These are phyloP conservation scores for Stenoptilia bipunctidactyla DNA, from an alignment of 2,888 invertebrate species.

Conservation along the genomic window DNA sequence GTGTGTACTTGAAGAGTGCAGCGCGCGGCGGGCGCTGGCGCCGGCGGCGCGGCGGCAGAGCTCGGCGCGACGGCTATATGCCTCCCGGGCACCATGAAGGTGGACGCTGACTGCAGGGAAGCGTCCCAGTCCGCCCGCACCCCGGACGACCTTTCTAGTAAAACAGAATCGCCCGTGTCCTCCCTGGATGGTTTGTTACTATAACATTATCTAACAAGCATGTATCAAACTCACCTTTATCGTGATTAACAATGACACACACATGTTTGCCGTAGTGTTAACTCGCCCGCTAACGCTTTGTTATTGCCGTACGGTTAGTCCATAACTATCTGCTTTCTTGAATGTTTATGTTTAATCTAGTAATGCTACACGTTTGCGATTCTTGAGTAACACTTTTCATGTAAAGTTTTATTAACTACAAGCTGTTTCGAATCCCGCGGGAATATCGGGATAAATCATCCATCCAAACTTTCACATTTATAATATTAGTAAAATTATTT, in stretches of 20 bases:
- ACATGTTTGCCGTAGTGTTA: neutral
- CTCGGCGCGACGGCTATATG: slow-evolving; percentile 25
- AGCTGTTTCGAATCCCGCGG: no score
- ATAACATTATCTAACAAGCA: slow-evolving; percentile 25
- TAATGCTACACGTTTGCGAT: no score
- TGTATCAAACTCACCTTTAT: slow-evolving; percentile 29
- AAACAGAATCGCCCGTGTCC: slow-evolving; percentile 57
- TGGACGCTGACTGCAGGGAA: slow-evolving; percentile 46
- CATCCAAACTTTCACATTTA: no score
- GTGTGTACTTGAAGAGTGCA: slow-evolving; percentile 51
- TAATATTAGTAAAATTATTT: no score
- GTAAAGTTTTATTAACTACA: no score
- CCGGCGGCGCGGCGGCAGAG: slow-evolving; percentile 10
- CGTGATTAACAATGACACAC: no score
- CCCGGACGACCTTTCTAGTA: slow-evolving; percentile 42
- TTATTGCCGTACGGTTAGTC: no score
- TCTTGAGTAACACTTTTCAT: no score
- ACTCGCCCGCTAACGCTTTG: neutral
- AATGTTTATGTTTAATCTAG: neutral
- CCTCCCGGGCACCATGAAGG: slow-evolving; percentile 29
- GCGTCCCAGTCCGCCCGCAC: slow-evolving; percentile 34
- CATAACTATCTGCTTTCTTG: neutral
- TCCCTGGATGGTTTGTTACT: slow-evolving; percentile 54
- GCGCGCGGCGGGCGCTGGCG: no score
- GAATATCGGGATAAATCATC: no score